A percentile compares a stretch with the other conserved stretches of the same genome.
Evolutionary conservation across 23 tunicate species (phyloP).

Genomic region (Styela plicata): DNA sequence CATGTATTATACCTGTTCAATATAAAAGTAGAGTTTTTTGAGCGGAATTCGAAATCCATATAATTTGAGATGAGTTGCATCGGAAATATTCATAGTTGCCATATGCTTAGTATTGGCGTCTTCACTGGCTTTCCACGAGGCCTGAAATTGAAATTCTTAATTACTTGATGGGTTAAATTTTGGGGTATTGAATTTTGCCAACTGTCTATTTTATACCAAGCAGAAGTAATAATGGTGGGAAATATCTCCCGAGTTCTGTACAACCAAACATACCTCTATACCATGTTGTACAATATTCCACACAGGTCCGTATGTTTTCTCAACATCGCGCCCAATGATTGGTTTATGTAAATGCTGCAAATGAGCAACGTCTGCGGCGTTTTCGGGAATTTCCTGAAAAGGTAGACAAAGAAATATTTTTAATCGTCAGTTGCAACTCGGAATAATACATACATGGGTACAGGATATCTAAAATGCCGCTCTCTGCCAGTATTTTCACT

Average conservation of each 20-base stretch:
- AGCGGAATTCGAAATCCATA: conserved; percentile 39
- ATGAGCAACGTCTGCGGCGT: conserved; percentile 85
- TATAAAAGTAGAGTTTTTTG: conserved; percentile 44
- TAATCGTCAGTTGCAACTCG: too few species aligned
- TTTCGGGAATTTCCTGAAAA: conserved; percentile 97
- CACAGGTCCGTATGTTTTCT: conserved; percentile 46
- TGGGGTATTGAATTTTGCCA: too few species aligned
- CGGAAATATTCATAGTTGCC: conserved; percentile 51
- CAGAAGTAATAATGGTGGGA: too few species aligned
- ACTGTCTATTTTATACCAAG: too few species aligned
- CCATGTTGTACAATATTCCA: conserved; percentile 53
- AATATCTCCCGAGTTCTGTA: too few species aligned
- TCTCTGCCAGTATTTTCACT: too few species aligned
- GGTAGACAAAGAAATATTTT: too few species aligned
- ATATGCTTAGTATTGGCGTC: conserved; percentile 37
- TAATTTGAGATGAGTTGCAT: conserved; percentile 41
- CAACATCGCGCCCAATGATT: conserved; percentile 73
- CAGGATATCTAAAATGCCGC: too few species aligned
- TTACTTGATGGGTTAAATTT: too few species aligned
- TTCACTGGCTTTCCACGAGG: conserved; percentile 43
- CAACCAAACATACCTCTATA: conserved; percentile 45
- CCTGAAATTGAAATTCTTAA: conserved; percentile 48
- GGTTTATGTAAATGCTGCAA: conserved; percentile 80
- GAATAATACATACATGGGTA: too few species aligned
- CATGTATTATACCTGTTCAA: conserved; percentile 94